These are phyloP conservation scores for Suricata suricatta DNA, from an alignment of 2,113 vertebrate genomes.

Conservation along the genomic window DNA sequence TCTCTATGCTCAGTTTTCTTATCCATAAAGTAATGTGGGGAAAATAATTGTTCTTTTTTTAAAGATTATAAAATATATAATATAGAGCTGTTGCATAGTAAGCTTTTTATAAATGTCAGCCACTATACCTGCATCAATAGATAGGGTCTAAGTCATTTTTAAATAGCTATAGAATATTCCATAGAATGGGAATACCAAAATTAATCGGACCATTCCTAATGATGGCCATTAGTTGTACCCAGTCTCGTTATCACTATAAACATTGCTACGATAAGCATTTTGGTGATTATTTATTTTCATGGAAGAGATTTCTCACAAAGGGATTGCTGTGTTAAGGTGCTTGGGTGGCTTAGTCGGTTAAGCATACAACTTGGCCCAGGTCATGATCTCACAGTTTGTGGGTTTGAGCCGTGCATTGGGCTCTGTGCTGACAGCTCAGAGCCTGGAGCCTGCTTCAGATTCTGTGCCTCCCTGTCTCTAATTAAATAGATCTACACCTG, in stretches of 20 bases:
- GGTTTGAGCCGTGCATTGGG: no score
- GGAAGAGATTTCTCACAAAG: not conserved
- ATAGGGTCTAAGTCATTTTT: not conserved
- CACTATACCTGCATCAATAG: not conserved
- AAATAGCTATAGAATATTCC: not conserved
- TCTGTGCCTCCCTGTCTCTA: not conserved
- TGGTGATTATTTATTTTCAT: not conserved
- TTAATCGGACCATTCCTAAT: not conserved
- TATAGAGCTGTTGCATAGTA: not conserved
- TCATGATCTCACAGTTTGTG: no score
- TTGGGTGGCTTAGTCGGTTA: no score
- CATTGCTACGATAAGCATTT: not conserved
- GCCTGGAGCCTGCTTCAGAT: no score
- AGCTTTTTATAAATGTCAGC: not conserved
- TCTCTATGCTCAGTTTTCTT: not conserved
- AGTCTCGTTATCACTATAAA: not conserved
- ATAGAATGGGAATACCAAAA: not conserved
- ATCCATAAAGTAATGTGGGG: not conserved
- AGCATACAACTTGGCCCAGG: no score
- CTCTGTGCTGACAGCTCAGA: no score
- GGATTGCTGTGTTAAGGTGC: not conserved
- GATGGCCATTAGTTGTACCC: not conserved
- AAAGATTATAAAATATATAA: not conserved
- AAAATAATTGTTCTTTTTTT: not conserved
- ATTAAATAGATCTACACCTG: not conserved